Percentiles rank a stretch among this genome's conserved stretches.
Conservation (phyloP, 2,113 vertebrate species). For the Sphyrna mokarran region DNA sequence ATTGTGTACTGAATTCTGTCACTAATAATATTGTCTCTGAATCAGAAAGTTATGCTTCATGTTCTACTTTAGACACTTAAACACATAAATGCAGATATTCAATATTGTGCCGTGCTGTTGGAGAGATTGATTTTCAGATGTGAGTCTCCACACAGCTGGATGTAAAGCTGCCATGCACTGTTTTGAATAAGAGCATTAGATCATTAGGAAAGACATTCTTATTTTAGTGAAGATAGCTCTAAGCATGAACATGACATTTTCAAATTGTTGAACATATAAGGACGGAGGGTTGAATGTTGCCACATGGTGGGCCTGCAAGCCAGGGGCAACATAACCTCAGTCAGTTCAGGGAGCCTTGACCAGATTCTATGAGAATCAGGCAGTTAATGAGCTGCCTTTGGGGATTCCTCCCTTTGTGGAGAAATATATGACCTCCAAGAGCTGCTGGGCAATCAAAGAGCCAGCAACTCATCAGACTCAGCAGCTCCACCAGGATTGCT, state of each 20-base stretch:
- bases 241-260: neutral
- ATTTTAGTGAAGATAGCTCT: neutral
- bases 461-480: too few relatives aligned
- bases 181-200: neutral
- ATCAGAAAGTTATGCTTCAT: neutral
- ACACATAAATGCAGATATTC: neutral
- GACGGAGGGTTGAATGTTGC: neutral
- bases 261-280: neutral
- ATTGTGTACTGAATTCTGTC: neutral
- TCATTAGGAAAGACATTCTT: neutral
- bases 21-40: neutral
- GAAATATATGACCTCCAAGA: too few relatives aligned
- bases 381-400: too few relatives aligned
- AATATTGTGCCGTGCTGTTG: neutral
- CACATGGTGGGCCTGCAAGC: too few relatives aligned
- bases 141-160: neutral
- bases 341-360: too few relatives aligned
- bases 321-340: too few relatives aligned
- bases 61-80: neutral
- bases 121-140: neutral
- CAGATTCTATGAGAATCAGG: too few relatives aligned
- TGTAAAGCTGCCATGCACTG: neutral
- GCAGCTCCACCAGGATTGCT: too few relatives aligned
- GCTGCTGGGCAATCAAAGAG: too few relatives aligned
- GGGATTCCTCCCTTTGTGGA: too few relatives aligned